Conservation (phyloP, 1,140 invertebrate species). For the Sipha flava region DNA sequence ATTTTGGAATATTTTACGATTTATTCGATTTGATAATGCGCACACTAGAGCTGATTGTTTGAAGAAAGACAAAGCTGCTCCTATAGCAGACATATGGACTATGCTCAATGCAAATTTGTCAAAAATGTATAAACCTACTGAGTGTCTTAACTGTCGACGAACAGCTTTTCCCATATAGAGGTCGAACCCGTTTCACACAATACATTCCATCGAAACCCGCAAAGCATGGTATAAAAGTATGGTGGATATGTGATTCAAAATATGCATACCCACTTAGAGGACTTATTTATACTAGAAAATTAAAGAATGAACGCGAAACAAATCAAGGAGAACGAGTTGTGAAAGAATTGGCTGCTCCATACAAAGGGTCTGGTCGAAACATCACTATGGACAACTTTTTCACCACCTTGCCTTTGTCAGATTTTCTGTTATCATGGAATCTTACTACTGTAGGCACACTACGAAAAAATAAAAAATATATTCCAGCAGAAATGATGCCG, state of each 20-base stretch:
- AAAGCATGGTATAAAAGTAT: not conserved
- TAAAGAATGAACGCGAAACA: not conserved
- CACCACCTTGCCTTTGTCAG: slow-evolving; percentile 40
- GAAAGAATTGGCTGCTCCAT: not conserved
- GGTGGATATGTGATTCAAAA: not conserved
- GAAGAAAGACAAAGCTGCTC: not conserved
- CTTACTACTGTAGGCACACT: not conserved
- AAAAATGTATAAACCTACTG: not conserved
- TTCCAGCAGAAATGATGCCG: not conserved
- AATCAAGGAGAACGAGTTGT: not conserved
- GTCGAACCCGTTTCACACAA: not conserved
- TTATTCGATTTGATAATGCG: not conserved
- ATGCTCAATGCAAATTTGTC: not conserved
- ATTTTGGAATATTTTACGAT: not conserved
- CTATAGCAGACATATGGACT: not conserved
- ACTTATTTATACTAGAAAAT: not conserved
- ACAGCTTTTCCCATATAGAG: not conserved
- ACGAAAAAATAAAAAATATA: not conserved
- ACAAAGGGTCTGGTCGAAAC: slow-evolving; percentile 36
- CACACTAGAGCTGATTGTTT: not conserved
- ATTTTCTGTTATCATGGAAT: not conserved
- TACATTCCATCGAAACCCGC: not conserved
- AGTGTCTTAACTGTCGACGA: not conserved
- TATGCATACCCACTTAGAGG: not conserved
- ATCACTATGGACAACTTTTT: slow-evolving; percentile 46